Evolutionary conservation across 2,888 invertebrate species (phyloP).

Genomic region (Philonicus albiceps): DNA sequence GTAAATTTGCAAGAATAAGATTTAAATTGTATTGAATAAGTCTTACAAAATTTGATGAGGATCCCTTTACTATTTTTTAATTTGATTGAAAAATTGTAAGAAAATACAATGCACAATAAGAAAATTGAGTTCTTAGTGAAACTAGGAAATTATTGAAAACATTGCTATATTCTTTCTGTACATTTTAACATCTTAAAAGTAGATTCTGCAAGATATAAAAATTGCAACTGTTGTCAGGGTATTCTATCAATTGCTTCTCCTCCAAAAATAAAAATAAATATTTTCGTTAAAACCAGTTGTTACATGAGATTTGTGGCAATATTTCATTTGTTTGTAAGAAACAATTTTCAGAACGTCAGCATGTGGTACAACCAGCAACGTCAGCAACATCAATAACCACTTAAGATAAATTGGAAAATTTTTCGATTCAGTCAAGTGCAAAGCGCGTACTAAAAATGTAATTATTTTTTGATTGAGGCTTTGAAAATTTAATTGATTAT

Average conservation of each 20-base stretch:
- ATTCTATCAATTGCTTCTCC: not conserved
- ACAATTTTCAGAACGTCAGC: not conserved
- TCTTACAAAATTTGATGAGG: too few species aligned
- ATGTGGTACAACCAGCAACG: not conserved
- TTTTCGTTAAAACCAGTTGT: not conserved
- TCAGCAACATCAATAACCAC: not conserved
- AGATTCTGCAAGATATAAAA: not conserved
- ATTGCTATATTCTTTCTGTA: not conserved
- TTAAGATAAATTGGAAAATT: not conserved
- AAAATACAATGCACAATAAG: too few species aligned
- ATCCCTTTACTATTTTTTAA: too few species aligned
- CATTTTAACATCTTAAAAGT: not conserved
- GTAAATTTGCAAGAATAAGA: too few species aligned
- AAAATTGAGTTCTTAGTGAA: too few species aligned
- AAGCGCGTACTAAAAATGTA: not conserved
- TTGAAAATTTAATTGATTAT: not conserved
- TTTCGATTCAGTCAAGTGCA: not conserved
- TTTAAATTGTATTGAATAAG: too few species aligned
- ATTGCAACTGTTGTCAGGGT: not conserved
- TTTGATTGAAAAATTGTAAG: too few species aligned
- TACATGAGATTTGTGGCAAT: not conserved
- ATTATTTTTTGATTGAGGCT: not conserved
- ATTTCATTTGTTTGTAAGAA: not conserved
- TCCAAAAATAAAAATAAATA: not conserved
- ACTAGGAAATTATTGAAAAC: too few species aligned